A percentile compares a stretch with the other conserved stretches of the same genome.
phyloP scores from a whole-genome alignment of 2,888 invertebrate species.

The Philereme vetulata region DNA sequence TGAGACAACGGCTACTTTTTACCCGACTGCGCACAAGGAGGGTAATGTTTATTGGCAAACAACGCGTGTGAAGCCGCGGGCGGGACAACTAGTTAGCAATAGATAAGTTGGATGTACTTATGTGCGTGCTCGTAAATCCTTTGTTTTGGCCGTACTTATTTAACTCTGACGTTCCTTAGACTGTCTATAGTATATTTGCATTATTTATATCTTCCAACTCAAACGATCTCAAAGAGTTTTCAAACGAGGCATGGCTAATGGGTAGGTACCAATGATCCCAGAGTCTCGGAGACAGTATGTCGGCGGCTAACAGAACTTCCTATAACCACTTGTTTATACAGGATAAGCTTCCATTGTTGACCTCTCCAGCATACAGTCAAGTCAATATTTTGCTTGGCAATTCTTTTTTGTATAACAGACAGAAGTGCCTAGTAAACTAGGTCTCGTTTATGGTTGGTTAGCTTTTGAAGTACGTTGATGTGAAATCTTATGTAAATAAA shows the following conservation, averaged over 20 bases:
- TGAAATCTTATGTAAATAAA: neutral
- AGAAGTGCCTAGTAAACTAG: neutral
- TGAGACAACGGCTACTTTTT: no score
- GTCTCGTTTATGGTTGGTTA: neutral
- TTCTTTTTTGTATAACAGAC: neutral
- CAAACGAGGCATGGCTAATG: slow-evolving; percentile 48
- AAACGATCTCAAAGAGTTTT: slow-evolving; percentile 11
- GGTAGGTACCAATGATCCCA: slow-evolving; percentile 24
- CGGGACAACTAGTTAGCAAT: no score
- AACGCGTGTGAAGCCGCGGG: no score
- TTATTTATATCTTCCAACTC: slow-evolving; percentile 2
- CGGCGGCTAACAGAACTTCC: slow-evolving; percentile 39
- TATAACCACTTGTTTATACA: slow-evolving; percentile 43
- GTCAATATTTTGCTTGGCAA: slow-evolving; percentile 14
- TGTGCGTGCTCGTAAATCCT: no score
- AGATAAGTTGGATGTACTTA: no score
- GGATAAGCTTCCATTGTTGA: slow-evolving; percentile 15
- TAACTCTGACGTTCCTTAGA: no score
- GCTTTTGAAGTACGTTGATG: neutral
- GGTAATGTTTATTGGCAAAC: no score
- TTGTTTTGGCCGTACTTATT: no score
- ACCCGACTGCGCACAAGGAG: no score
- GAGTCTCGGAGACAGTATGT: slow-evolving; percentile 44
- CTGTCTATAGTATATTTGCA: slow-evolving; percentile 1
- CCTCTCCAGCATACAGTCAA: slow-evolving; percentile 7